Percentiles rank a stretch among this genome's conserved stretches.
Evolutionary conservation across 2,113 vertebrate genomes (phyloP).

Genomic region (Zapornia atra): DNA sequence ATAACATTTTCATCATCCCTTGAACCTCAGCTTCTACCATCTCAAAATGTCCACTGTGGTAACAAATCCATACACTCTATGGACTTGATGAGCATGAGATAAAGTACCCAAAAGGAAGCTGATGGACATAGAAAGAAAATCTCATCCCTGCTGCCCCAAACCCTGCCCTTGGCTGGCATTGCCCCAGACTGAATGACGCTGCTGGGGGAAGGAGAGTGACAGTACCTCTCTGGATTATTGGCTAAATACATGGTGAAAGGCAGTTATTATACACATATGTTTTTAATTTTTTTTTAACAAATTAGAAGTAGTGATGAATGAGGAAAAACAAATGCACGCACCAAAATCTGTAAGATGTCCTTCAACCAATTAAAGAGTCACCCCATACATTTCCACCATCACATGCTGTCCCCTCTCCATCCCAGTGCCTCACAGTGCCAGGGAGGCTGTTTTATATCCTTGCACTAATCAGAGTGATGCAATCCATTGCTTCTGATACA

Average conservation of each 20-base stretch:
- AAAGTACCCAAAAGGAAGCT: background rate
- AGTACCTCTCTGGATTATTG: background rate
- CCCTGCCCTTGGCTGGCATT: background rate
- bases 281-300: background rate
- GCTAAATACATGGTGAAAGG: background rate
- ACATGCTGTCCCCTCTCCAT: fast-evolving
- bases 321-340: background rate
- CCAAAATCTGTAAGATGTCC: background rate
- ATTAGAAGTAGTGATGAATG: background rate
- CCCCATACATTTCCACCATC: background rate
- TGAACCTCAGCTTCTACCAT: background rate
- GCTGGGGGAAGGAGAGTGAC: background rate
- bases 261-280: fast-evolving
- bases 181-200: background rate
- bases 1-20: background rate
- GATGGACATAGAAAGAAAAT: background rate
- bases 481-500: background rate
- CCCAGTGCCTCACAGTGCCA: fast-evolving
- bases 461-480: background rate
- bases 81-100: background rate
- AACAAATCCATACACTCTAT: background rate
- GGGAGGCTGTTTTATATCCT: no score
- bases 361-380: background rate
- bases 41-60: background rate
- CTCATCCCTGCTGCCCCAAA: background rate